Evolutionary conservation across 2,888 invertebrate genomes (phyloP).

Genomic region (Drosophila borborema): DNA sequence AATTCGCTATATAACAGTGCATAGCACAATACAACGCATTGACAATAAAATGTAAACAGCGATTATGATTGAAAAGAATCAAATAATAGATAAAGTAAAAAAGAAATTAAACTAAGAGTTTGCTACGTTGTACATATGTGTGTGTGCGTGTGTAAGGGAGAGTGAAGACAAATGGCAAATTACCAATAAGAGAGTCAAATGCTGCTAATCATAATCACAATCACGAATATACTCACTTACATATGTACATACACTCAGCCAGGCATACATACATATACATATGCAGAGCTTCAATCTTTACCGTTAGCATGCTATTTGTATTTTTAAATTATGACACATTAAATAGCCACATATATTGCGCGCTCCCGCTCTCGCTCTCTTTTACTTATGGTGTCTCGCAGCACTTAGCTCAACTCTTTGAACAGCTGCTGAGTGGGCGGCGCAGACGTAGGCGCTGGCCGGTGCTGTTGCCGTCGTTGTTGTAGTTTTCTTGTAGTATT

Average conservation of each 20-base stretch:
- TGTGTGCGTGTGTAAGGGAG: slow-evolving; percentile 11
- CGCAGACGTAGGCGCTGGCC: slow-evolving; percentile 33
- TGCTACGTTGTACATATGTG: slow-evolving; percentile 13
- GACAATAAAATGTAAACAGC: slow-evolving; percentile 52
- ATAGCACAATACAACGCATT: slow-evolving; percentile 13
- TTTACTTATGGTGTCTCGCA: not conserved
- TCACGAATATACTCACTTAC: slow-evolving; percentile 20
- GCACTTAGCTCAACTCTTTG: slow-evolving; percentile 52
- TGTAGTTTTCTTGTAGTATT: slow-evolving; percentile 12
- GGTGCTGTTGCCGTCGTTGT: slow-evolving; percentile 19
- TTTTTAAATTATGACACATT: slow-evolving; percentile 84
- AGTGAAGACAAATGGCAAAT: slow-evolving; percentile 45
- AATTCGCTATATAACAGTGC: not conserved
- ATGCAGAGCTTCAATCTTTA: slow-evolving; percentile 52
- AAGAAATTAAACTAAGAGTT: slow-evolving; percentile 18
- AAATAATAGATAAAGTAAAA: slow-evolving; percentile 30
- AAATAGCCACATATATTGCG: slow-evolving; percentile 29
- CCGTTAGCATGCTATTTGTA: slow-evolving; percentile 72
- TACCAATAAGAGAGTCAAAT: slow-evolving; percentile 38
- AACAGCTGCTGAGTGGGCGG: slow-evolving; percentile 76
- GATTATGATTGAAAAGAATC: slow-evolving; percentile 52
- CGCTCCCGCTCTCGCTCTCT: slow-evolving; percentile 20
- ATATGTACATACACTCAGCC: not conserved
- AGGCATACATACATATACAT: not conserved
- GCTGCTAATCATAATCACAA: slow-evolving; percentile 60